phyloP scores from a whole-genome alignment of 2,797 vertebrate species.

The Hephaestus fuliginosus region DNA sequence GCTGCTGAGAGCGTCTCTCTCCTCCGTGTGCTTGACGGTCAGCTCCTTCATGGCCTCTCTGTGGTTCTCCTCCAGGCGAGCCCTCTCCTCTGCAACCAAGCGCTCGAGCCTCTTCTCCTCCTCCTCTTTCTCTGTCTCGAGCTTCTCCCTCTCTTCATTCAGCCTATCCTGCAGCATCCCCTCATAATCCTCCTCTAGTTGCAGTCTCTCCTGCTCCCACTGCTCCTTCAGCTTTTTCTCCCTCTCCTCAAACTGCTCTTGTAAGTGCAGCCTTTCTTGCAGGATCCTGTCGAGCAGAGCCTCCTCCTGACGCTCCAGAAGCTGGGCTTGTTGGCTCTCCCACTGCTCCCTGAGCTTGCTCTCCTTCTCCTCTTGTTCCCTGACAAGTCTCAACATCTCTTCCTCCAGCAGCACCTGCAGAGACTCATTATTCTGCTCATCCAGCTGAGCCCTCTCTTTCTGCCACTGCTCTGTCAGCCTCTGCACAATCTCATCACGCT shows the following conservation, averaged over 20 bases:
- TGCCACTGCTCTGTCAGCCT: conserved; percentile 77
- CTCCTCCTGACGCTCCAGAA: conserved; percentile 63
- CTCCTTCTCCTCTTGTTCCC: conserved; percentile 82
- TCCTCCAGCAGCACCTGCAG: conserved; percentile 81
- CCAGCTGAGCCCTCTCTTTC: conserved; percentile 74
- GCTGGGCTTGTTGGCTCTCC: conserved; percentile 56
- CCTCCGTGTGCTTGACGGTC: conserved; percentile 77
- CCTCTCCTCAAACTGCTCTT: conserved; percentile 65
- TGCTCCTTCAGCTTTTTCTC: conserved; percentile 71
- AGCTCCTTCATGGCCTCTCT: conserved; percentile 77
- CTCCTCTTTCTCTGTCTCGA: conserved; percentile 60
- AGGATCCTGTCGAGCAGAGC: conserved; percentile 41
- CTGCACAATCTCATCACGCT: conserved; percentile 64
- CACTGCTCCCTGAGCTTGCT: conserved; percentile 64
- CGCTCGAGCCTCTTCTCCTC: conserved; percentile 62
- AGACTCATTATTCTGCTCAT: conserved; percentile 75
- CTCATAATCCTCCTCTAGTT: conserved; percentile 80
- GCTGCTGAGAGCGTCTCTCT: conserved; percentile 77
- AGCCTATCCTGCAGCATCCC: conserved; percentile 75
- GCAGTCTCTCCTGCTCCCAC: conserved; percentile 73
- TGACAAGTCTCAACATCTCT: conserved; percentile 76
- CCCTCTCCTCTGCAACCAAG: conserved; percentile 71
- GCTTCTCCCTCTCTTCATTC: conserved; percentile 71
- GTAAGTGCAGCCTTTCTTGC: conserved; percentile 55
- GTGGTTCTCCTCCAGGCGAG: conserved; percentile 73